Base-by-base conservation (phyloP, 92 coral and sea anemone genomes). In the Palythoa grandiflora region DNA sequence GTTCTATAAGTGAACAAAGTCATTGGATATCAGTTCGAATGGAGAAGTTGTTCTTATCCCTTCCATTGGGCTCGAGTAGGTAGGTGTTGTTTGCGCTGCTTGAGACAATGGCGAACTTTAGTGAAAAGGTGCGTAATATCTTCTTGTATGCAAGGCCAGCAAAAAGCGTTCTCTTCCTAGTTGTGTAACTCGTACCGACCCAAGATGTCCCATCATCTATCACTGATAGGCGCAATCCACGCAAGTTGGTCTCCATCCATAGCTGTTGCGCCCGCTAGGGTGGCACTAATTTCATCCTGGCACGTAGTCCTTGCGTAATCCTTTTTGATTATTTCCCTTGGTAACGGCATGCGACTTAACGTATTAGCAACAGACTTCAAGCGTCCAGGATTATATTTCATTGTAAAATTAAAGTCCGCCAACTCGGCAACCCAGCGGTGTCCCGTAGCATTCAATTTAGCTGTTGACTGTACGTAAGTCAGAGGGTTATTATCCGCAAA, bases 171-270 rank as follows among this genome's bases (percentile, higher is more conserved):
- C 39, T 68, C 73, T 68, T 75, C 75, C 47, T 47, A 59, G 39
- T 35, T 81, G 86, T 20, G 71, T 59, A 59, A 71, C 71, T 28
- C 80, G 55, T 38, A 59, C 86, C 86, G 52, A 39, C 71, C 86
- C 86, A 12, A 81, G 55, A 81, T 81, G 86, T 37, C 87, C 87
- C 87, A 83, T 78, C 78, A 28, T 87, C 90, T 73, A 28, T 28
- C 28, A 28, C 28, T 87, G 36, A 37, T 87, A 28, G 28, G 28
- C 28, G 90, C 7, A 87, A 70, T 48, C 78, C 85, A 73, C 54
- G 86, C 90, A 83, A 87, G 53, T 61, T 87, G 76, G 73, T 36
- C 28, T 14, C 60, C 60, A 54, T 54, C 60, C 60, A 54, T 54
- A 54, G 60, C 60, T 14, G 60, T 54, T 54, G 14, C 60, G 60